Percentiles rank a stretch among this genome's conserved stretches.
Conservation (phyloP, 2,797 vertebrate species). For the Leptodactylus fallax region DNA sequence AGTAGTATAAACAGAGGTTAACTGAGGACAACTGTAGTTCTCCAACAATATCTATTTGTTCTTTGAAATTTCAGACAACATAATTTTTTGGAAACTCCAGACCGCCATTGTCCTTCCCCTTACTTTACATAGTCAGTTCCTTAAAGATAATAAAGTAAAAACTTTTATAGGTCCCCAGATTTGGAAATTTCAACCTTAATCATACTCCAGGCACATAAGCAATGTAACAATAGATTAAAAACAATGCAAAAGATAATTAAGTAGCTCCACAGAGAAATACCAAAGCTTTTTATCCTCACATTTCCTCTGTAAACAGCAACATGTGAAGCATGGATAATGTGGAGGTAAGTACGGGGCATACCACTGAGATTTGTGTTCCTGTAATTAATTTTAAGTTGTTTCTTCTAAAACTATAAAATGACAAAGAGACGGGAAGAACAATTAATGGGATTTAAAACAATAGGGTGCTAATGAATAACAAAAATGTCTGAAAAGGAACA, state of each 20-base stretch:
- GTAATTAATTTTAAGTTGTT: slow-evolving; percentile 75
- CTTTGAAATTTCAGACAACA: no score
- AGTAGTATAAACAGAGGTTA: no score
- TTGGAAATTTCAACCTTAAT: slow-evolving; percentile 34
- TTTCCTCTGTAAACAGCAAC: slow-evolving; percentile 67
- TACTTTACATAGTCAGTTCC: not conserved
- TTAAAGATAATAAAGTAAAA: not conserved
- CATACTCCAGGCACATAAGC: not conserved
- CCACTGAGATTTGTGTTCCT: slow-evolving; percentile 69
- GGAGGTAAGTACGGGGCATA: slow-evolving; percentile 67
- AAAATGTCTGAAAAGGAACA: slow-evolving; percentile 12
- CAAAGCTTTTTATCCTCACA: slow-evolving; percentile 55
- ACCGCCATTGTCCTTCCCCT: not conserved
- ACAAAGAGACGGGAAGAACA: slow-evolving; percentile 74
- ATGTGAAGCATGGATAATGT: slow-evolving; percentile 68
- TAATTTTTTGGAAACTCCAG: no score
- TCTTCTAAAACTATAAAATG: slow-evolving; percentile 74
- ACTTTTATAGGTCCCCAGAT: not conserved
- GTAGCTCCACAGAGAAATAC: slow-evolving; percentile 53
- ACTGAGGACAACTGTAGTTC: no score
- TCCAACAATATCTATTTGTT: no score
- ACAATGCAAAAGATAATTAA: slow-evolving; percentile 61
- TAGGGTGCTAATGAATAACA: slow-evolving; percentile 43
- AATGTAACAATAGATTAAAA: slow-evolving; percentile 34
- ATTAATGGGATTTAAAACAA: slow-evolving; percentile 74